Conservation (phyloP, 2,113 vertebrate species). For the Chauna torquata region DNA sequence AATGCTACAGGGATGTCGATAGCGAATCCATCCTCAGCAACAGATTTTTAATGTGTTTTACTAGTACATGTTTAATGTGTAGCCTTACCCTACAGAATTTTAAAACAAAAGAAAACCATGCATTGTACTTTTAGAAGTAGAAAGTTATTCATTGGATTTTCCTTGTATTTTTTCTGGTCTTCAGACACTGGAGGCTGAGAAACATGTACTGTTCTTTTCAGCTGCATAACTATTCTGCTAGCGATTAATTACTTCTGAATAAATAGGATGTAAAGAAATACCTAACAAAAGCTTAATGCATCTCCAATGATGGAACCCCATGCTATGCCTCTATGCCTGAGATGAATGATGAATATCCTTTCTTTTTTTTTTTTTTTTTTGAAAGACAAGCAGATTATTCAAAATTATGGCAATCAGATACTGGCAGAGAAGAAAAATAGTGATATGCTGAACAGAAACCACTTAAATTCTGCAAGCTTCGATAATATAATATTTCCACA, state of each 20-base stretch:
- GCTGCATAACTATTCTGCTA: not conserved
- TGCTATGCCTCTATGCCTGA: slow-evolving; percentile 34
- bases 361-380: slow-evolving; percentile 60
- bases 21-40: slow-evolving; percentile 21
- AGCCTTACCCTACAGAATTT: not conserved
- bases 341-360: slow-evolving; percentile 57
- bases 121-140: not conserved
- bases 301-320: not conserved
- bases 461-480: slow-evolving; percentile 69
- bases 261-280: slow-evolving; percentile 36
- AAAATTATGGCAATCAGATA: slow-evolving; percentile 76
- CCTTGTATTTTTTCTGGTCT: slow-evolving; percentile 22
- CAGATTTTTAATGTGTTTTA: slow-evolving; percentile 21
- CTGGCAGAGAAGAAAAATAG: slow-evolving; percentile 69
- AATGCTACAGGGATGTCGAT: not conserved
- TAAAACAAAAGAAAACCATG: slow-evolving; percentile 18
- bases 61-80: not conserved
- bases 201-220: not conserved
- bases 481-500: slow-evolving; percentile 79
- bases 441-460: slow-evolving; percentile 66
- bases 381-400: slow-evolving; percentile 70
- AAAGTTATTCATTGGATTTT: slow-evolving; percentile 22
- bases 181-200: not conserved
- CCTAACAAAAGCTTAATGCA: slow-evolving; percentile 46
- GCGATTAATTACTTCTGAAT: slow-evolving; percentile 50